phyloP scores from a whole-genome alignment of 2,888 invertebrate genomes.

The Octonoba sinensis region DNA sequence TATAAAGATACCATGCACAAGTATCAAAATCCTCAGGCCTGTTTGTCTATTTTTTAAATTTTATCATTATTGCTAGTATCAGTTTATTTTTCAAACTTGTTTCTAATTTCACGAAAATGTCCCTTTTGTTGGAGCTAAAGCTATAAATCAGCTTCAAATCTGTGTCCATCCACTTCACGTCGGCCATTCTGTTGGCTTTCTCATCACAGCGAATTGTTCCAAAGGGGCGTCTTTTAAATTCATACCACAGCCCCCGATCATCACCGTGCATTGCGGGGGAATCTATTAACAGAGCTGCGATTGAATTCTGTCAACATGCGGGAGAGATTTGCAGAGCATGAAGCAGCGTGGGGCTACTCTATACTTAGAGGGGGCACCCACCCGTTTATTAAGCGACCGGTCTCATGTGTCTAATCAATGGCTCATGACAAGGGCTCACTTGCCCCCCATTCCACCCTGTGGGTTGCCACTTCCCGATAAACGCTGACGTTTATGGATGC shows the following conservation, averaged over 20 bases:
- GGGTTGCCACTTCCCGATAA: slow-evolving; percentile 16
- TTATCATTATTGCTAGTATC: too few relatives aligned
- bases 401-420: slow-evolving; percentile 65
- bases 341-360: slow-evolving; percentile 35
- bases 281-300: slow-evolving; percentile 60
- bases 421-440: slow-evolving; percentile 58
- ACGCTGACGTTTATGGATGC: neutral
- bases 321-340: slow-evolving; percentile 35
- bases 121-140: too few relatives aligned
- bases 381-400: slow-evolving; percentile 62
- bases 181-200: too few relatives aligned
- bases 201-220: too few relatives aligned
- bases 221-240: slow-evolving; percentile 44
- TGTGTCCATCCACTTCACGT: too few relatives aligned
- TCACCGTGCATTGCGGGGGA: slow-evolving; percentile 9
- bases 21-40: too few relatives aligned
- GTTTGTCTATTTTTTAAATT: too few relatives aligned
- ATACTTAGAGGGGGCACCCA: slow-evolving; percentile 36
- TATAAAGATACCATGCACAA: too few relatives aligned
- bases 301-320: slow-evolving; percentile 63
- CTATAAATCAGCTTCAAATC: too few relatives aligned
- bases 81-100: too few relatives aligned
- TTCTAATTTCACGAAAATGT: too few relatives aligned
- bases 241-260: slow-evolving; percentile 46
- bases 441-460: neutral